Conservation (phyloP, 1,140 invertebrate species). For the Leptinotarsa lineolata region DNA sequence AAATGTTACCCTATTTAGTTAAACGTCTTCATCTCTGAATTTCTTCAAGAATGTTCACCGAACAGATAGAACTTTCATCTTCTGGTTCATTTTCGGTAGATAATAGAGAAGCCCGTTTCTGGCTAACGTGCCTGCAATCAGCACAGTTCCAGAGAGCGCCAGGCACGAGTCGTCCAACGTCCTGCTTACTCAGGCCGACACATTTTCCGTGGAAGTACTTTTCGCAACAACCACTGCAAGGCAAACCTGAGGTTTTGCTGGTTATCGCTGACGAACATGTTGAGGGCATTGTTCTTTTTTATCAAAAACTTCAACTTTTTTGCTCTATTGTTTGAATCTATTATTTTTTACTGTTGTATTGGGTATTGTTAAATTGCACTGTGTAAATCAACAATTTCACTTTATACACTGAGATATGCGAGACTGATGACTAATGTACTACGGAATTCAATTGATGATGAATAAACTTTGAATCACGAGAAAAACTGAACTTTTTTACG, state of each 20-base stretch:
- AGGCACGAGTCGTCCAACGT: slow-evolving; percentile 13
- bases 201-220: no score
- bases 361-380: neutral
- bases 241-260: slow-evolving; percentile 11
- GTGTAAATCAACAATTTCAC: no score
- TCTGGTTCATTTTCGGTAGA: slow-evolving; percentile 13
- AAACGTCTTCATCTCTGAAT: slow-evolving; percentile 13
- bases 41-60: slow-evolving; percentile 9
- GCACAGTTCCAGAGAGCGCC: slow-evolving; percentile 15
- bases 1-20: slow-evolving; percentile 10
- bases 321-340: neutral
- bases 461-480: no score
- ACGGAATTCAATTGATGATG: no score
- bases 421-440: no score
- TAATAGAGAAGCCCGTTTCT: slow-evolving; percentile 3
- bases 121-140: slow-evolving; percentile 15
- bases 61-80: slow-evolving; percentile 8
- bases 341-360: slow-evolving; percentile 12
- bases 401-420: no score
- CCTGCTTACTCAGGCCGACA: slow-evolving; percentile 14
- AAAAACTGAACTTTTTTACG: no score
- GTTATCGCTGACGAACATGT: slow-evolving; percentile 9
- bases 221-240: slow-evolving; percentile 11
- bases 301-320: slow-evolving; percentile 10
- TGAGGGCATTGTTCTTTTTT: slow-evolving; percentile 8